Percentiles rank a stretch among this genome's conserved stretches.
Conservation (phyloP, 2,797 vertebrate genomes). For the Melanogrammus aeglefinus region DNA sequence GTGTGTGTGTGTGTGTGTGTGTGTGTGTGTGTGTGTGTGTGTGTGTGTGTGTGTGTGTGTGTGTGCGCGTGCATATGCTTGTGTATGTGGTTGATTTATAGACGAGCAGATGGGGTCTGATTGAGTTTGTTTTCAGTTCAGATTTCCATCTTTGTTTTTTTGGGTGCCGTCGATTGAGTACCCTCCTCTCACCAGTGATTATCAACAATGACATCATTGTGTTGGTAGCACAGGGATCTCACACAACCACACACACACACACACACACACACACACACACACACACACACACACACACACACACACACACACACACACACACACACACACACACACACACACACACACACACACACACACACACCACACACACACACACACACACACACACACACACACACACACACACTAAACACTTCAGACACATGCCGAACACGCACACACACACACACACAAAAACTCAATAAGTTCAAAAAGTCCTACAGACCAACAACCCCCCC, state of each 20-base stretch:
- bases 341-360: not conserved
- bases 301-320: too few species aligned
- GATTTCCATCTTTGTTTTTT: constrained; percentile 28
- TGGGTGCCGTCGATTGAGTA: constrained; percentile 19
- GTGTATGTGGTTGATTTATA: constrained; percentile 25
- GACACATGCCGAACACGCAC: too few species aligned
- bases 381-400: constrained; percentile 42
- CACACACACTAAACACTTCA: too few species aligned
- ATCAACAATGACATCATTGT: constrained; percentile 21
- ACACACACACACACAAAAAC: too few species aligned
- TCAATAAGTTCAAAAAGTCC: too few species aligned
- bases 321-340: too few species aligned
- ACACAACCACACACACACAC: constrained; percentile 4
- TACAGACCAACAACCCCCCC: too few species aligned
- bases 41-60: not conserved
- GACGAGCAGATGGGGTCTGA: constrained; percentile 26
- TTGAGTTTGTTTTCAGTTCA: constrained; percentile 34
- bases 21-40: not conserved
- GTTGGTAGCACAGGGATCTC: not conserved
- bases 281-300: constrained; percentile 36
- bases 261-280: constrained; percentile 25
- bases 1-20: not conserved
- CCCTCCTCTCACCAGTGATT: constrained; percentile 19
- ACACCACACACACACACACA: constrained; percentile 15
- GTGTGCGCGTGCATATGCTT: too few species aligned